A percentile compares a stretch with the other conserved stretches of the same genome.
Conservation (phyloP, 2,113 vertebrate species). For the Trochalopteron elliotii region DNA sequence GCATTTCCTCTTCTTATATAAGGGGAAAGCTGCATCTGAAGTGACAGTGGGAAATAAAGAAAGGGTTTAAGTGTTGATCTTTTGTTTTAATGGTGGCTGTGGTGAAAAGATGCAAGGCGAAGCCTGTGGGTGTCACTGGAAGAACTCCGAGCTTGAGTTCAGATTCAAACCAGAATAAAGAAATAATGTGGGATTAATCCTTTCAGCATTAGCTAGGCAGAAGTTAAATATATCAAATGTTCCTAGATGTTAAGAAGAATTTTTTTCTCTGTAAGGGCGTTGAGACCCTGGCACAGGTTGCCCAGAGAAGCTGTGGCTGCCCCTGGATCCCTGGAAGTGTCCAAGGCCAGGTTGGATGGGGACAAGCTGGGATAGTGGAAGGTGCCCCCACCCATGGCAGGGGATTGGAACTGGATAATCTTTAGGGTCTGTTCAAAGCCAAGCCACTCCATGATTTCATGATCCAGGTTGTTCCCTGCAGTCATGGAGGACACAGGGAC, state of each 20-base stretch:
- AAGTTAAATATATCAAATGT: neutral
- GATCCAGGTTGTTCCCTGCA: neutral
- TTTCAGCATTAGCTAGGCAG: neutral
- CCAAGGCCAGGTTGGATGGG: fast-evolving
- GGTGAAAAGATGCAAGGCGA: neutral
- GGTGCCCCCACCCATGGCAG: neutral
- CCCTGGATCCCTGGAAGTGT: neutral
- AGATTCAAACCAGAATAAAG: neutral
- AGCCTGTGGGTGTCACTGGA: constrained; percentile 8
- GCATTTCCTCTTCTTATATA: constrained; percentile 20
- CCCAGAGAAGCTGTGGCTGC: neutral
- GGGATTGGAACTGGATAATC: fast-evolving
- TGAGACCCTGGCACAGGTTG: neutral
- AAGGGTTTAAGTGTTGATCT: neutral
- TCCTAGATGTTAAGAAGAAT: neutral
- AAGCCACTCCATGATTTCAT: neutral
- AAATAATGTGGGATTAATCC: neutral
- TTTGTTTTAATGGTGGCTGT: neutral
- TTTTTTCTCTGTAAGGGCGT: neutral
- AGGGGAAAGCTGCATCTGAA: neutral
- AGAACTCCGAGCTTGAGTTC: neutral
- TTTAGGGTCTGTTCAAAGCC: neutral
- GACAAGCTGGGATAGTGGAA: neutral
- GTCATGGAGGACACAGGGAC: neutral
- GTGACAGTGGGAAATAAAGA: neutral